phyloP scores from a whole-genome alignment of 2,113 vertebrate species.

The Hystrix cristata region DNA sequence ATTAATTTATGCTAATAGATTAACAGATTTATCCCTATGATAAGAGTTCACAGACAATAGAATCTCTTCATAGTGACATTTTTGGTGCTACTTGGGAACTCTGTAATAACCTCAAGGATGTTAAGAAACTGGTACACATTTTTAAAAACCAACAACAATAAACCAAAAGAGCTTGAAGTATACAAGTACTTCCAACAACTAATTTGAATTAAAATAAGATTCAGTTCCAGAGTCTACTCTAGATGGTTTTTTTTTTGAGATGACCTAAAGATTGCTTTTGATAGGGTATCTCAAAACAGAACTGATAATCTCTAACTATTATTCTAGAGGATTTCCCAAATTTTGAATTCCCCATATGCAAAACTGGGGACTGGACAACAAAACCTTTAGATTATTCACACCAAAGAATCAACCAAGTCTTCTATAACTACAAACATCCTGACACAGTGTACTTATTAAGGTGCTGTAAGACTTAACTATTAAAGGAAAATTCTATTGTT shows the following conservation, averaged over 20 bases:
- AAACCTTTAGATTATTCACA: slow-evolving; percentile 46
- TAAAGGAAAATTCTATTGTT: slow-evolving; percentile 41
- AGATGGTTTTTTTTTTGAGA: background rate
- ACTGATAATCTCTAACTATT: slow-evolving; percentile 53
- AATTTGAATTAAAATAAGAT: slow-evolving; percentile 50
- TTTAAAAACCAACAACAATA: slow-evolving; percentile 57
- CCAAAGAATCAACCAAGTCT: slow-evolving; percentile 51
- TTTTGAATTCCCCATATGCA: slow-evolving; percentile 21
- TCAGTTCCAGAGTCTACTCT: background rate
- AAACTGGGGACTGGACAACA: slow-evolving; percentile 50
- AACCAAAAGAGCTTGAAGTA: slow-evolving; percentile 29
- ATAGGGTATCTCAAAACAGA: slow-evolving; percentile 32
- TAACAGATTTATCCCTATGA: slow-evolving; percentile 47
- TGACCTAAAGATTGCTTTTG: slow-evolving; percentile 21
- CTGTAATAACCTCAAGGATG: background rate
- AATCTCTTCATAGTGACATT: slow-evolving; percentile 29
- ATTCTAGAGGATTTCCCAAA: slow-evolving; percentile 30
- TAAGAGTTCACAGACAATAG: background rate
- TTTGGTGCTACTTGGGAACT: slow-evolving; percentile 21
- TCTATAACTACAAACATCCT: background rate
- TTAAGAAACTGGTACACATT: slow-evolving; percentile 26
- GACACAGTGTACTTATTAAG: background rate
- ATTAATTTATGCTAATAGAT: slow-evolving; percentile 68
- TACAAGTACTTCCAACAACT: slow-evolving; percentile 50
- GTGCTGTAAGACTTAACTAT: background rate